A percentile compares a stretch with the other conserved stretches of the same genome.
Conservation (phyloP, 2,888 invertebrate species). For the Bursaphelenchus okinawaensis region DNA sequence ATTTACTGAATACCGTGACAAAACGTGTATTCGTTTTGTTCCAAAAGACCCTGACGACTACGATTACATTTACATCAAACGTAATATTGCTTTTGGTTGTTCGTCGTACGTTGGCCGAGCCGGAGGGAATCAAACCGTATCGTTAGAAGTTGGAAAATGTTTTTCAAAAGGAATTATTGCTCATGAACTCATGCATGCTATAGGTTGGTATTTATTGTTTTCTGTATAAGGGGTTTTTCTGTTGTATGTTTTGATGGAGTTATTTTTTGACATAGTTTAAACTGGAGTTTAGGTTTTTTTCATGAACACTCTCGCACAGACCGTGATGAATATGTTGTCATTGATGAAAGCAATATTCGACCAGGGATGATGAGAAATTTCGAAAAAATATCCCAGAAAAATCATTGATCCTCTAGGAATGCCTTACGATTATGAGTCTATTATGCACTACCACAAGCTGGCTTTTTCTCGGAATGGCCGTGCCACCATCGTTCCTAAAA, state of each 20-base stretch:
- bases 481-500: slow-evolving; percentile 61
- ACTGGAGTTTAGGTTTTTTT: slow-evolving; percentile 71
- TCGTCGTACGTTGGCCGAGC: slow-evolving; percentile 73
- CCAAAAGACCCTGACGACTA: slow-evolving; percentile 63
- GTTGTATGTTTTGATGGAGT: too few species aligned
- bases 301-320: slow-evolving; percentile 77
- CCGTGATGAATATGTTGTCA: slow-evolving; percentile 71
- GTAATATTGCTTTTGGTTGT: slow-evolving; percentile 63
- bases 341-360: slow-evolving; percentile 71
- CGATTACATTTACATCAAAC: slow-evolving; percentile 65
- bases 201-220: slow-evolving; percentile 42
- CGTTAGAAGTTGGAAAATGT: slow-evolving; percentile 63
- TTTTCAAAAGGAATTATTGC: slow-evolving; percentile 65
- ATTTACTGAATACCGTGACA: slow-evolving; percentile 65
- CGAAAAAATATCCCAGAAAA: slow-evolving; percentile 60
- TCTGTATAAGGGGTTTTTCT: too few species aligned
- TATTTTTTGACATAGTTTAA: too few species aligned
- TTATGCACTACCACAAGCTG: slow-evolving; percentile 65
- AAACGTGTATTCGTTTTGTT: slow-evolving; percentile 67
- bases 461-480: slow-evolving; percentile 62
- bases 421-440: slow-evolving; percentile 69
- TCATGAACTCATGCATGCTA: slow-evolving; percentile 72
- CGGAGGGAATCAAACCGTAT: slow-evolving; percentile 72
- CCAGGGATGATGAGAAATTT: slow-evolving; percentile 62
- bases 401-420: slow-evolving; percentile 62